phyloP scores from a whole-genome alignment of 2,113 vertebrate genomes.

The Reinhardtius hippoglossoides region DNA sequence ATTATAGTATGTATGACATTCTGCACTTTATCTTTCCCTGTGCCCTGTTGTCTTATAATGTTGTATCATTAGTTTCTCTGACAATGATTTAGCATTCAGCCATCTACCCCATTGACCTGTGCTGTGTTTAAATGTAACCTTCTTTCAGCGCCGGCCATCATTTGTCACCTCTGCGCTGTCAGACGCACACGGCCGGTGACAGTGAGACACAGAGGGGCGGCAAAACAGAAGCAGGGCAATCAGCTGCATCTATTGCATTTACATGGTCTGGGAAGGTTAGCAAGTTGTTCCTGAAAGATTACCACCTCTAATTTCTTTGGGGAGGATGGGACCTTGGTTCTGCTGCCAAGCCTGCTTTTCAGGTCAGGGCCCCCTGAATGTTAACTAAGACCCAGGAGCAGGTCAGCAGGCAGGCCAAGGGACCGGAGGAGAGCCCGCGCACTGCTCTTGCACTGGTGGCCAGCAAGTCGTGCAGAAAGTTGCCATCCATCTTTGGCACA shows the following conservation, averaged over 20 bases:
- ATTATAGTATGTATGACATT: slow-evolving; percentile 74
- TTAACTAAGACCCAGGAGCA: slow-evolving; percentile 87
- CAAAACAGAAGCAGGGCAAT: slow-evolving; percentile 70
- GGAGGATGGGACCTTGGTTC: slow-evolving; percentile 83
- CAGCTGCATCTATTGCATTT: slow-evolving; percentile 81
- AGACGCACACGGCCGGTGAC: slow-evolving; percentile 65
- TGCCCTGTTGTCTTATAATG: slow-evolving; percentile 84
- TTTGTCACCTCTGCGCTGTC: slow-evolving; percentile 83
- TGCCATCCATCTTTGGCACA: slow-evolving; percentile 83
- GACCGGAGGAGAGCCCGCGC: slow-evolving; percentile 69
- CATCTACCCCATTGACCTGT: slow-evolving; percentile 80
- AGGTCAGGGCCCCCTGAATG: slow-evolving; percentile 83
- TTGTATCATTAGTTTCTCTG: slow-evolving; percentile 86
- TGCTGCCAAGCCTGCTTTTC: slow-evolving; percentile 81
- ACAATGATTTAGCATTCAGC: slow-evolving; percentile 86
- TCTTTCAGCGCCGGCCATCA: slow-evolving; percentile 77
- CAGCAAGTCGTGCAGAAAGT: slow-evolving; percentile 82
- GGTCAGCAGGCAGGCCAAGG: slow-evolving; percentile 81
- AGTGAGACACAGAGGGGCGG: slow-evolving; percentile 68
- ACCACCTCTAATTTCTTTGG: slow-evolving; percentile 87
- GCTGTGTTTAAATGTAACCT: slow-evolving; percentile 86
- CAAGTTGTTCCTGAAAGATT: slow-evolving; percentile 81
- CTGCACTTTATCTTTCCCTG: slow-evolving; percentile 80
- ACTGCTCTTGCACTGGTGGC: slow-evolving; percentile 69
- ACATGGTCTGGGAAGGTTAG: slow-evolving; percentile 84